A percentile compares a stretch with the other conserved stretches of the same genome.
phyloP scores from a whole-genome alignment of 2,113 vertebrate species.

The Oxyura jamaicensis region DNA sequence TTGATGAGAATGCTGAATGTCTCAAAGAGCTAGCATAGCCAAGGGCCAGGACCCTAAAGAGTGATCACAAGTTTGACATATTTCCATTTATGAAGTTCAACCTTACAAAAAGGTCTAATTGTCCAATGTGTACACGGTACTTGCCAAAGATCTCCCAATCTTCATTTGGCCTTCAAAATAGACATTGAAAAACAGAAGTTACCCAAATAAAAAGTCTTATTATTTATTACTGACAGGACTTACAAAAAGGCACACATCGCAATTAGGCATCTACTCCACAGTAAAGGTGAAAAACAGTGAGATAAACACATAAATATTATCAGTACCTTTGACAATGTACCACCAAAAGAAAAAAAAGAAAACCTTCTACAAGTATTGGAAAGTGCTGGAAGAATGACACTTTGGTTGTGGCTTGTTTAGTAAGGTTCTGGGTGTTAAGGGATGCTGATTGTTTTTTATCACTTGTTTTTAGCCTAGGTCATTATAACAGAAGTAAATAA shows the following conservation, averaged over 20 bases:
- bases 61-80: neutral
- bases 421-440: neutral
- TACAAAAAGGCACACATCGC: neutral
- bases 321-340: neutral
- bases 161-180: neutral
- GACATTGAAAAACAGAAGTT: neutral
- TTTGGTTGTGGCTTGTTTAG: neutral
- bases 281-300: neutral
- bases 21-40: neutral
- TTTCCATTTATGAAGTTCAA: neutral
- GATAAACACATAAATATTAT: neutral
- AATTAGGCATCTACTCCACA: neutral
- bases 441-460: neutral
- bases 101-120: neutral
- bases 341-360: neutral
- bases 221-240: neutral
- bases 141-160: neutral
- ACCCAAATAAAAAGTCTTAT: neutral
- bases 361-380: neutral
- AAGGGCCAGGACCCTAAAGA: neutral
- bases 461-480: neutral
- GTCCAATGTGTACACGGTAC: neutral
- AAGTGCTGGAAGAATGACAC: neutral
- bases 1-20: neutral
- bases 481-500: neutral